Evolutionary conservation across 2,797 vertebrate species (phyloP).

Genomic region (Picus viridis): DNA sequence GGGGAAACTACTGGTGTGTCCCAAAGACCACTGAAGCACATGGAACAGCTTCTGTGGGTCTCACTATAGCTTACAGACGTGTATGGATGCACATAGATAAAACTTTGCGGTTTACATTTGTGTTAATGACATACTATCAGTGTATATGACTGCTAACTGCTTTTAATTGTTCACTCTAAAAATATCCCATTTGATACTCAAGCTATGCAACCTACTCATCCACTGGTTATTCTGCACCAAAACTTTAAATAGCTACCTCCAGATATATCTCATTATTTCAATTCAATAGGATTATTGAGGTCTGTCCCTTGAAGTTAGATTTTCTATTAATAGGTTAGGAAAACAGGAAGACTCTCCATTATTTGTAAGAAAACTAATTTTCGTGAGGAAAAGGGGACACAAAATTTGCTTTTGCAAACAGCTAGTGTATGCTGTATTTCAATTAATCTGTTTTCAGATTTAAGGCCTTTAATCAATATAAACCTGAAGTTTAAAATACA

Average conservation of each 20-base stretch:
- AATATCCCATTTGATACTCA: background rate
- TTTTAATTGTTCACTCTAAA: background rate
- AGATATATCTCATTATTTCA: background rate
- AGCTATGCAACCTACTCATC: background rate
- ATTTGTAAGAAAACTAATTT: background rate
- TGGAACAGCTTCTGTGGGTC: background rate
- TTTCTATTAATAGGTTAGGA: background rate
- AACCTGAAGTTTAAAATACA: background rate
- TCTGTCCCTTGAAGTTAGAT: background rate
- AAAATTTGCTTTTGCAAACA: background rate
- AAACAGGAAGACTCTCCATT: background rate
- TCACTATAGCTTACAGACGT: background rate
- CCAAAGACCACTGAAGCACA: background rate
- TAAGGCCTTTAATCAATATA: background rate
- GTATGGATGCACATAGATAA: background rate
- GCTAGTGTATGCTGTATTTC: background rate
- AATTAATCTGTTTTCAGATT: background rate
- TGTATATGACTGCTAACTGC: background rate
- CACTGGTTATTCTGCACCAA: background rate
- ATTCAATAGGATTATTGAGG: background rate
- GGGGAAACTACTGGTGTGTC: background rate
- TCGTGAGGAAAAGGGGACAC: background rate
- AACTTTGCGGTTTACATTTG: background rate
- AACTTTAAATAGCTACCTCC: background rate
- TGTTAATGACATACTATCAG: background rate